Base-by-base conservation (phyloP, 2,888 invertebrate genomes). In the Andrena fulva region DNA sequence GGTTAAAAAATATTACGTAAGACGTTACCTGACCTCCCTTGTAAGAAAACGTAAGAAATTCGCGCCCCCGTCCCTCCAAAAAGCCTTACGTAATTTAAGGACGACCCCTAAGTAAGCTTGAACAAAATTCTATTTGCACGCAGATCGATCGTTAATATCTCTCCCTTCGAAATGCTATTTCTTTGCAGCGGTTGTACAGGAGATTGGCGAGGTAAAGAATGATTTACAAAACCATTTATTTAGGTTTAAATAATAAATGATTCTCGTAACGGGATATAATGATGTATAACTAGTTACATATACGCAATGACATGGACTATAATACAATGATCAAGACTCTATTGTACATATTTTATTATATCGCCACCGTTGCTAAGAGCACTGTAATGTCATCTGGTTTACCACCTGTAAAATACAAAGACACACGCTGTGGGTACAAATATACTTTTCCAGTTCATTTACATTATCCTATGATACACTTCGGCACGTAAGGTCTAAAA, bases 341-440 rank as follows among this genome's bases (percentile, higher is more conserved):
- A 92, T 93, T 90, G 85, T 92, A 92, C 91, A 92, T 87, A 83
- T 91, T 91, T 87, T 86, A 89, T 93, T 92, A 94, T 89, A 95
- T 94, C 80, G 97, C 97, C 95, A 99, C 98, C 90, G 98, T 98
- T 90, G 99, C 98, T 91, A 99, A 96, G 92, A 99, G 96, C 94
- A 99, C 98, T 93, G 99, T 99, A 94, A 99, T 99, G 95, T 99
- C 99, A 94, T 99, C 99, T 83, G 99, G 99, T 95, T 99, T 99
- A 78, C 99, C 99, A 94, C 99, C 99, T 97, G 95, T 70, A 95
- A 96, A 63, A 85, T 75, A 81, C 29, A 74, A 78, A 5, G 71
- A 80, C n/a, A 74, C 29, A 52, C n/a, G 20, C 42, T 48, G 20
- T 69, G 54, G 33, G 54, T 77, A 60, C 12, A 29, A 33, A 29